These are phyloP conservation scores for Microtus richardsoni DNA, from an alignment of 2,113 vertebrate genomes.

Conservation along the genomic window DNA sequence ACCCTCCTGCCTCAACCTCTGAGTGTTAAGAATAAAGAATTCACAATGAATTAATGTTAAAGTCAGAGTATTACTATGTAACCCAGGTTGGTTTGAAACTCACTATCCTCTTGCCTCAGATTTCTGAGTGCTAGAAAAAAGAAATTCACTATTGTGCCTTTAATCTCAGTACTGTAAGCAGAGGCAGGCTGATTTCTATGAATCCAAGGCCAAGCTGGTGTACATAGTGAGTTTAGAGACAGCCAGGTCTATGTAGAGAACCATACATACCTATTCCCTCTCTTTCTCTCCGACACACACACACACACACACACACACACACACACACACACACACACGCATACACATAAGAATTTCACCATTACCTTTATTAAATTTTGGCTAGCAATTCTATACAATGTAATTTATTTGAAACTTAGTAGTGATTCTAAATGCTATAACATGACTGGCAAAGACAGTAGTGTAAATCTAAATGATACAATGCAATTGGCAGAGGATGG, in stretches of 20 bases:
- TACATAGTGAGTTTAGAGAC: not conserved
- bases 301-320: not conserved
- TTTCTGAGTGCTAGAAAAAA: not conserved
- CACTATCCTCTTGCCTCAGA: not conserved
- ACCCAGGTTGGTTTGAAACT: not conserved
- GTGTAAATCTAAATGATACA: not conserved
- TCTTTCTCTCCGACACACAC: rapidly evolving
- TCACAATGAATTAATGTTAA: not conserved
- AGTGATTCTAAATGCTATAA: not conserved
- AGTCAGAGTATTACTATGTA: not conserved
- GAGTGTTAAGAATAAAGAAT: not conserved
- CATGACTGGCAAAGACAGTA: not conserved
- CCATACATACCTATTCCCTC: too few species aligned
- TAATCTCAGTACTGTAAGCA: not conserved
- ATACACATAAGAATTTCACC: not conserved
- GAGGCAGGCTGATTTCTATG: not conserved
- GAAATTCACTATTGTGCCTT: not conserved
- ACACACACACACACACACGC: rapidly evolving
- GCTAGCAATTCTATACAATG: not conserved
- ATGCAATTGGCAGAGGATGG: not conserved
- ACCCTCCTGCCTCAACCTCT: not conserved
- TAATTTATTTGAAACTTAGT: not conserved
- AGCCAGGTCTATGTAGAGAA: not conserved
- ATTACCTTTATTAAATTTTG: slow-evolving; percentile 5
- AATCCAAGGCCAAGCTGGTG: not conserved